These are phyloP conservation scores for Sceloporus undulatus DNA, from an alignment of 2,113 vertebrate species.

Conservation along the genomic window DNA sequence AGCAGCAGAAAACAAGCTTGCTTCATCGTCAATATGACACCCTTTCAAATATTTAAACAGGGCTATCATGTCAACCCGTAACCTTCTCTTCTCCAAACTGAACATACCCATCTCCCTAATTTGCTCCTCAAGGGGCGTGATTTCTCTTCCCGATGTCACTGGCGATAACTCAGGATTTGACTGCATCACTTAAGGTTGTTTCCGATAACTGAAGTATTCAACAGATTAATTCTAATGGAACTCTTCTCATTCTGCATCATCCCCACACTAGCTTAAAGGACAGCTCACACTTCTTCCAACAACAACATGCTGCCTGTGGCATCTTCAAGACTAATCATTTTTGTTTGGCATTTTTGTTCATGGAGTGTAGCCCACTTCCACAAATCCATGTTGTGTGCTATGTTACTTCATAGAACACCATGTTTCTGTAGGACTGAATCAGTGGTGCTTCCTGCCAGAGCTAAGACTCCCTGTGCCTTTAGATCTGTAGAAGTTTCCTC, in stretches of 20 bases:
- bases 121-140: too few species aligned
- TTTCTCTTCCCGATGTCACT: conserved; percentile 19
- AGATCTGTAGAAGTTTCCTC: neutral
- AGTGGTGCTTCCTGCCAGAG: neutral
- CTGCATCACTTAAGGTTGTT: neutral
- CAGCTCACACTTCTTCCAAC: neutral
- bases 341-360: too few species aligned
- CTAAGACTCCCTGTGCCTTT: neutral
- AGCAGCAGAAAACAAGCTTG: too few species aligned
- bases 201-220: neutral
- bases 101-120: too few species aligned
- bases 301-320: neutral
- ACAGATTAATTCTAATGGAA: neutral
- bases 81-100: too few species aligned
- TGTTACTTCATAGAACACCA: neutral
- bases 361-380: too few species aligned
- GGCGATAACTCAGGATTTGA: neutral
- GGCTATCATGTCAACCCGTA: too few species aligned
- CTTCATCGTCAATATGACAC: too few species aligned
- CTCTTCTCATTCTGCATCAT: neutral
- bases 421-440: neutral
- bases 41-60: too few species aligned
- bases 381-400: neutral
- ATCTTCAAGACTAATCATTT: too few species aligned
- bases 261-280: neutral